Evolutionary conservation across 2,888 invertebrate genomes (phyloP), one percentile per base, ranked within the genome.

Genomic region (Rhagonycha fulva): DNA sequence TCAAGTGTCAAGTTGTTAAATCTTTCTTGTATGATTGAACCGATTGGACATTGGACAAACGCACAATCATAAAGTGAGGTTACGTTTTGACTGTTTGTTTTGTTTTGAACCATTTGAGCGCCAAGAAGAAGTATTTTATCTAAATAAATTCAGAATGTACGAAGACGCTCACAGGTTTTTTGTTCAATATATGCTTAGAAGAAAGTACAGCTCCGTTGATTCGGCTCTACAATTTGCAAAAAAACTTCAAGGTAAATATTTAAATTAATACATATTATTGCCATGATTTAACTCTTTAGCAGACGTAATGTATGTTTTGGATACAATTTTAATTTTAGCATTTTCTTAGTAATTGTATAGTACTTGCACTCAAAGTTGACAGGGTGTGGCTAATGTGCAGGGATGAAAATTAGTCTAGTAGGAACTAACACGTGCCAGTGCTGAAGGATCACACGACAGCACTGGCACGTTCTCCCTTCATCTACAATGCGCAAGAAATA

Each of bases 121-220:
- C 7, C 2, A 47, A 7, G 9, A 47, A 47, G n/a, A 47, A 47
- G 7, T 19, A 19, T 19, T 19, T 19, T 19, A 47, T 47, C n/a
- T n/a, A n/a, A n/a, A n/a, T n/a, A n/a, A n/a, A n/a, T n/a, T n/a
- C 47, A 66, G 9, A 66, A 66, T 66, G 63, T 66, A 24, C n/a
- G n/a, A 24, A 9, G 26, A 66, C 1, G n/a, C 23, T 26, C 81
- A 82, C 28, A 79, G 80, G 72, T 84, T 84, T 81, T 84, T 86
- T 60, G 68, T 84, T 14, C 86, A 86, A 72, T 85, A 81, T 78
- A 83, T 86, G 83, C 75, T 86, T 62, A 81, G 80, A 77, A 82
- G 84, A 76, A 85, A 85, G 5, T 71, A 76, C 11, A 78, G 82
- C n/a, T 73, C 84, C 9, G 32, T 80, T 14, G 79, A 83, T 12